Base-by-base conservation (phyloP, 2,797 vertebrate genomes). In the Pipistrellus pygmaeus region DNA sequence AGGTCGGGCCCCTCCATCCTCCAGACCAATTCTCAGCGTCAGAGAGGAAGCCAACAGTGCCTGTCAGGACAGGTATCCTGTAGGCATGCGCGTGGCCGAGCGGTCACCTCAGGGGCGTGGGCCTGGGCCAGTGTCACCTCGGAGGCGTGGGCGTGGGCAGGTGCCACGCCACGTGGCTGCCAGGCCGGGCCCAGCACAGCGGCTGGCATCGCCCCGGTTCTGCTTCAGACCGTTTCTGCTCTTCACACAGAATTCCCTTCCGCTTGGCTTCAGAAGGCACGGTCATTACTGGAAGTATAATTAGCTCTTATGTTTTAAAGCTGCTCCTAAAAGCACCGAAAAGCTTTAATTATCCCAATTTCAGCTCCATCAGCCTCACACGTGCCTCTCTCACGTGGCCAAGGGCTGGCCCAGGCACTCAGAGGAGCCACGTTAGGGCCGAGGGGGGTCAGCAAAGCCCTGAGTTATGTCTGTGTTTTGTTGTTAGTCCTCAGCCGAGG, bases 1-100 rank as follows among this genome's bases (percentile, higher is more conserved):
- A 93, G 92, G 84, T 90, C 60, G 94, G 94, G 96, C 55, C 97
- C 95, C 94, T 80, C 32, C 66, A 20, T 83, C 93, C 53, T 87
- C 66, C 68, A 81, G 44, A 44, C 44, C 46, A 90, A 91, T 71
- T 76, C 83, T 93, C 72, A 85, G 71, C 83, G 90, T 97, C 93
- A 88, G 96, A 89, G 76, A 20, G 5, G 95, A 96, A 96, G 62
- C 8, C 85, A 94, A 94, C 95, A 0, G 0, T 0, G 88, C 30
- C 3, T 0, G 91, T 48, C 20, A 83, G 94, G 94, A 91, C 78
- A 92, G 88, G 95, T 48, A 10, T 21, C 86, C 2, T 90, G 94
- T 95, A 96, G 83, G 60, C 44, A 10, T 44, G 44, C 1, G 44
- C 44, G 3, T 44, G 44, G 44, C 44, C 9, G 44, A 44, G 44